Evolutionary conservation across 2,113 vertebrate species (phyloP).

Genomic region (Mystacornis crossleyi): DNA sequence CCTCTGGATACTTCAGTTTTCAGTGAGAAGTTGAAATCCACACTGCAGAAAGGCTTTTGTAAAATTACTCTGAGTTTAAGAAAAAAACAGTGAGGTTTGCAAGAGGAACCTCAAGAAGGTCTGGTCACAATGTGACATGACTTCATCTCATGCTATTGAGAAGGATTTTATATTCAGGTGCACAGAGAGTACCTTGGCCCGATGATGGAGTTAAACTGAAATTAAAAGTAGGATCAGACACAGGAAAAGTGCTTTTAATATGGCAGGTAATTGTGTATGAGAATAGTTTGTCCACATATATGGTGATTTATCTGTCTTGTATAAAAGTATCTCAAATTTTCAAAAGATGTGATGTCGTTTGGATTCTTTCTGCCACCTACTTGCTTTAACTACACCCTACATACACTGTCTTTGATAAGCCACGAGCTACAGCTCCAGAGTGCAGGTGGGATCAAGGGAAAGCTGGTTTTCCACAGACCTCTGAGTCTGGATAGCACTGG

Average conservation of each 20-base stretch:
- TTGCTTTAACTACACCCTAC: neutral
- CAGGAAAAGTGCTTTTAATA: neutral
- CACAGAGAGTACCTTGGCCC: neutral
- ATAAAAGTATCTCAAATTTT: neutral
- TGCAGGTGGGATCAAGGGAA: neutral
- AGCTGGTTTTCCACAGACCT: neutral
- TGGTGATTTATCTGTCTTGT: neutral
- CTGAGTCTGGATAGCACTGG: neutral
- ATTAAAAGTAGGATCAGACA: neutral
- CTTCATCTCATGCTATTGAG: neutral
- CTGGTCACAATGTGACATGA: neutral
- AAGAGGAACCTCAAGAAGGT: neutral
- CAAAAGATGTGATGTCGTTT: neutral
- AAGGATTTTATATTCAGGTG: neutral
- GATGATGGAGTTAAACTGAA: neutral
- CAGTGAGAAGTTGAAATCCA: neutral
- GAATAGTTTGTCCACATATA: neutral
- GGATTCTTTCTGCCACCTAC: neutral
- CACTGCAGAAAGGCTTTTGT: neutral
- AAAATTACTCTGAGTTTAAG: neutral
- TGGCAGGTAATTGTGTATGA: neutral
- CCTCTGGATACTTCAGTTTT: neutral
- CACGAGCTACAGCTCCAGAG: neutral
- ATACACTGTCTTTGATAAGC: neutral
- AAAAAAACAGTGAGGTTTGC: neutral